Evolutionary conservation across 2,888 invertebrate genomes (phyloP).

Genomic region (Watsonalla binaria): DNA sequence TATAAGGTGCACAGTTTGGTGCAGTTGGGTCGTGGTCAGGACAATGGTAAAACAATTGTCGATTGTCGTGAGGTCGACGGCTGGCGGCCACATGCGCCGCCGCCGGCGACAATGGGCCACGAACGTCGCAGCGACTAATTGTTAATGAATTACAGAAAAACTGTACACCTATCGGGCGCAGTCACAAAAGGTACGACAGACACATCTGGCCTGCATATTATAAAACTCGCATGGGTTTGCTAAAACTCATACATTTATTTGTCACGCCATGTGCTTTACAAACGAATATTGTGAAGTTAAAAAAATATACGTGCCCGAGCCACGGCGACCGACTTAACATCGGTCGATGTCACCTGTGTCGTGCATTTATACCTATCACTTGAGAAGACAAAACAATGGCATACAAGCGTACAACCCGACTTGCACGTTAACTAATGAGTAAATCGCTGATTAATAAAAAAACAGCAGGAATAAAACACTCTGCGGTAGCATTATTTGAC

Average conservation of each 20-base stretch:
- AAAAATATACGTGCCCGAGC: too few relatives aligned
- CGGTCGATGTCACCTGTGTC: too few relatives aligned
- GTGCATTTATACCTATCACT: too few relatives aligned
- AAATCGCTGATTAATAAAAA: too few relatives aligned
- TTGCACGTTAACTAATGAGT: too few relatives aligned
- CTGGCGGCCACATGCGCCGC: constrained; percentile 39
- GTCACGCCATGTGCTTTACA: too few relatives aligned
- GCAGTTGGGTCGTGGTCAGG: constrained; percentile 15
- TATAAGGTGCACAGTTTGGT: constrained; percentile 3
- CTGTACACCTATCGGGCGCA: neutral
- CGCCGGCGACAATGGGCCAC: neutral
- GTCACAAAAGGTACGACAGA: neutral
- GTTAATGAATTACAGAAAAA: neutral
- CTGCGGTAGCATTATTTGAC: too few relatives aligned
- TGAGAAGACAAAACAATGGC: too few relatives aligned
- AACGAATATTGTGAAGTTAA: too few relatives aligned
- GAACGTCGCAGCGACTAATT: neutral
- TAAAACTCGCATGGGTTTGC: neutral
- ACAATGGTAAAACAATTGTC: constrained; percentile 38
- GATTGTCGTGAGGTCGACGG: constrained; percentile 37
- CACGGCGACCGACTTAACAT: too few relatives aligned
- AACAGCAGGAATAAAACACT: too few relatives aligned
- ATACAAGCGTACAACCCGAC: too few relatives aligned
- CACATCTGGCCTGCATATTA: neutral
- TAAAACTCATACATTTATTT: neutral